Evolutionary conservation across 2,113 vertebrate species (phyloP).

Genomic region (Chaetodon auriga): DNA sequence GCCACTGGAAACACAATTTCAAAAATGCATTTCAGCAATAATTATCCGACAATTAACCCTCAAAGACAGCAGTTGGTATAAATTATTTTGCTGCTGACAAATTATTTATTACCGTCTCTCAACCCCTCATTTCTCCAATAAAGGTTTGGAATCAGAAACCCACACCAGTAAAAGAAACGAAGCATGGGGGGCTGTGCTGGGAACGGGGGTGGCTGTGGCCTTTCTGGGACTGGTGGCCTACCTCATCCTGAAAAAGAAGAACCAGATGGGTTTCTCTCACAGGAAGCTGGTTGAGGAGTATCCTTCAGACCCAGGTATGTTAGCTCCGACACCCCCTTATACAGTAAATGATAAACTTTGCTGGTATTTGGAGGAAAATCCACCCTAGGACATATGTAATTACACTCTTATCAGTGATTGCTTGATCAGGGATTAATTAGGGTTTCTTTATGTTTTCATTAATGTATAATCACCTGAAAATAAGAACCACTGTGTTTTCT

Average conservation of each 20-base stretch:
- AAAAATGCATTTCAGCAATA: conserved; percentile 50
- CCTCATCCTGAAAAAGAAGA: conserved; percentile 81
- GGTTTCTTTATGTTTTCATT: no score
- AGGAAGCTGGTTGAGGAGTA: conserved; percentile 89
- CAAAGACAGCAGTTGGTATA: conserved; percentile 30
- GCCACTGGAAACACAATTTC: conserved; percentile 23
- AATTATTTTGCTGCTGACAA: conserved; percentile 44
- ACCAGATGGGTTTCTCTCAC: conserved; percentile 86
- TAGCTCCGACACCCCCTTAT: background rate
- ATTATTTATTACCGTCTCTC: conserved; percentile 25
- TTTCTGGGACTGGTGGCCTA: conserved; percentile 83
- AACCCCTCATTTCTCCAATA: background rate
- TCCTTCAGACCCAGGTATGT: conserved; percentile 89
- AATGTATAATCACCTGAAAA: no score
- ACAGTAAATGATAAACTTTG: background rate
- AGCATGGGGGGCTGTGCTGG: conserved; percentile 82
- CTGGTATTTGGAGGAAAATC: background rate
- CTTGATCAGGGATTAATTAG: background rate
- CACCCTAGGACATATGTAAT: background rate
- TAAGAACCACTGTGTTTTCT: no score
- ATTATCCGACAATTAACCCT: conserved; percentile 60
- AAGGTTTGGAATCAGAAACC: conserved; percentile 59
- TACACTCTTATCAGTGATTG: background rate
- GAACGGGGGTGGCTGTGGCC: conserved; percentile 76
- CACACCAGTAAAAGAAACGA: conserved; percentile 28